Conservation (phyloP, 2,113 vertebrate species). For the Megaceryle torquata region DNA sequence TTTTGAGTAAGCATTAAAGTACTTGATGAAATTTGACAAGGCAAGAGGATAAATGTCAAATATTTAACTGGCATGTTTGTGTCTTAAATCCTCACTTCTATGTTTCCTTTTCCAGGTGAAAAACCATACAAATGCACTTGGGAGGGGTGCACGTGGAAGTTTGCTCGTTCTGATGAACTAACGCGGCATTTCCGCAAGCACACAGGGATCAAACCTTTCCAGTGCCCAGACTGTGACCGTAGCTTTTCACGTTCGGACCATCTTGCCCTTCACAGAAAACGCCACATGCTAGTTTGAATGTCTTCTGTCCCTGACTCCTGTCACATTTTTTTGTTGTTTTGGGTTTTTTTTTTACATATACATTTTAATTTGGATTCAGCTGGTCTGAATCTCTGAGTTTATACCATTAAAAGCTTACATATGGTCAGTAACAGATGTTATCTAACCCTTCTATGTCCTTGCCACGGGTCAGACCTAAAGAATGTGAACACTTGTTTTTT, state of each 20-base stretch:
- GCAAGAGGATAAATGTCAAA: neutral
- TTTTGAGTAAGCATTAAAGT: neutral
- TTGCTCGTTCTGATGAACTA: conserved; percentile 96
- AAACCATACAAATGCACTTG: conserved; percentile 98
- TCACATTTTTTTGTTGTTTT: neutral
- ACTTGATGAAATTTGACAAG: neutral
- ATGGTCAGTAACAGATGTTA: conserved; percentile 78
- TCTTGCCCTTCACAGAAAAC: conserved; percentile 95
- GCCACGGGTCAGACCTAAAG: conserved; percentile 85
- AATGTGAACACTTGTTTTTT: conserved; percentile 82
- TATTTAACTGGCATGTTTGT: neutral
- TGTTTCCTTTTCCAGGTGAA: conserved; percentile 81
- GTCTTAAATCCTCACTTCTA: neutral
- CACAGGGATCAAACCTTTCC: conserved; percentile 96
- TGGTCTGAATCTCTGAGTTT: conserved; percentile 81
- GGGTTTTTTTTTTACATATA: conserved; percentile 51
- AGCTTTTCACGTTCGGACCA: conserved; percentile 98
- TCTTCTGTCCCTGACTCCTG: neutral
- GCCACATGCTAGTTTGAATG: conserved; percentile 91
- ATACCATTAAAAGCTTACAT: conserved; percentile 73
- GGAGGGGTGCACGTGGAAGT: conserved; percentile 99
- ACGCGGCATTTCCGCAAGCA: conserved; percentile 99
- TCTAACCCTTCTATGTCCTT: conserved; percentile 74
- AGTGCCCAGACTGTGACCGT: conserved; percentile 97
- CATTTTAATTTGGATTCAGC: conserved; percentile 81